A percentile compares a stretch with the other conserved stretches of the same genome.
phyloP scores from a whole-genome alignment of 2,113 vertebrate species.

The Athene noctua region DNA sequence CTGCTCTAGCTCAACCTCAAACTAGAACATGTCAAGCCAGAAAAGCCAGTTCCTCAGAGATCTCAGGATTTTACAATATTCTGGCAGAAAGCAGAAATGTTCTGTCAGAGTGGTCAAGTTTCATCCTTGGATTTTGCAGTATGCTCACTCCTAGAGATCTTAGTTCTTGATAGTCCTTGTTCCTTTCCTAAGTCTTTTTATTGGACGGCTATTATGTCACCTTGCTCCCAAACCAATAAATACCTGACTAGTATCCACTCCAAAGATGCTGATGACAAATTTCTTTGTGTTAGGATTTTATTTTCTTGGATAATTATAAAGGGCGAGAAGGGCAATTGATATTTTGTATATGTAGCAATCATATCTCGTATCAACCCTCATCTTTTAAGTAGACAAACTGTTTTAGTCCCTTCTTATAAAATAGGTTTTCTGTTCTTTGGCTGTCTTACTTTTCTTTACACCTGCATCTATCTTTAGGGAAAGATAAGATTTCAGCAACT shows the following conservation, averaged over 20 bases:
- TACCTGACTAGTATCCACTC: not conserved
- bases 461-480: not conserved
- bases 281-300: not conserved
- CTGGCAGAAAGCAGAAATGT: not conserved
- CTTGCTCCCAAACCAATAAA: not conserved
- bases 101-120: not conserved
- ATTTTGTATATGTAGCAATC: not conserved
- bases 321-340: not conserved
- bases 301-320: not conserved
- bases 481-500: not conserved
- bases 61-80: not conserved
- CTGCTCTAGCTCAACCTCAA: not conserved
- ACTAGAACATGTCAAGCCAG: not conserved
- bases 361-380: not conserved
- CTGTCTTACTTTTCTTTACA: not conserved
- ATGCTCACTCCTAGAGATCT: not conserved
- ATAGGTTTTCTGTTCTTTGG: not conserved
- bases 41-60: not conserved
- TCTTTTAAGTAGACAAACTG: not conserved
- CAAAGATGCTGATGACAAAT: not conserved
- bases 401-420: not conserved
- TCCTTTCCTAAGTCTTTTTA: not conserved
- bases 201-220: not conserved
- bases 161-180: not conserved
- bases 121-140: not conserved